Evolutionary conservation across 2,113 vertebrate genomes (phyloP), one percentile per base, ranked within the genome.

Genomic region (Chinchilla lanigera): DNA sequence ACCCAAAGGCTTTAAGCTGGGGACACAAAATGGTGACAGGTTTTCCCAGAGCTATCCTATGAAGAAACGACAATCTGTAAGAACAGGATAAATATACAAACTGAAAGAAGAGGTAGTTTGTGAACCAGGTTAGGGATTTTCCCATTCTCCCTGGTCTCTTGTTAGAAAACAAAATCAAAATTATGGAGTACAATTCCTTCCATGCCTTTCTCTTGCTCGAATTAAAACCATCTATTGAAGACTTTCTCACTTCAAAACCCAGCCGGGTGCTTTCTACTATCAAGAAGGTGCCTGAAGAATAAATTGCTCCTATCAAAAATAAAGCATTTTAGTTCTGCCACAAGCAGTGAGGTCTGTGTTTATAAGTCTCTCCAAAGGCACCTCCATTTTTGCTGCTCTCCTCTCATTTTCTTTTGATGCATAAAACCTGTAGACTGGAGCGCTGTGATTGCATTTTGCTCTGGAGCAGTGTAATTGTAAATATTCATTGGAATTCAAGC

Each of bases 401-500:
- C 92, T 98, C 98, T 98, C 97, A 97, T 98, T 98, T 98, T 98
- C 98, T 98, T 98, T 98, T 98, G 98, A 98, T 98, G 98, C 98
- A 98, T 96, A 94, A 98, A 98, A 98, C 97, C 98, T 96, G 97
- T 93, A 97, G 89, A 95, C 98, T 98, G 98, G 97, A 98, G 98
- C 93, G 19, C 97, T 95, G 94, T 98, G 98, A 99, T 98, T 98
- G 98, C 98, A 97, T 98, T 98, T 52, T 94, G 97, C 98, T 98
- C 96, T 14, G 90, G 98, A 98, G 97, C 98, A 97, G 94, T 75
- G 96, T 96, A 98, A 98, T 98, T 98, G 98, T 99, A 98, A 99
- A 98, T 98, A 98, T 98, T 98, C 98, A 98, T 98, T 98, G 98
- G 98, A 98, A 98, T 98, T 98, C 98, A 97, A 97, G 98, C 96